Evolutionary conservation across 2,797 vertebrate species (phyloP).

Genomic region (Brachymystax lenok): DNA sequence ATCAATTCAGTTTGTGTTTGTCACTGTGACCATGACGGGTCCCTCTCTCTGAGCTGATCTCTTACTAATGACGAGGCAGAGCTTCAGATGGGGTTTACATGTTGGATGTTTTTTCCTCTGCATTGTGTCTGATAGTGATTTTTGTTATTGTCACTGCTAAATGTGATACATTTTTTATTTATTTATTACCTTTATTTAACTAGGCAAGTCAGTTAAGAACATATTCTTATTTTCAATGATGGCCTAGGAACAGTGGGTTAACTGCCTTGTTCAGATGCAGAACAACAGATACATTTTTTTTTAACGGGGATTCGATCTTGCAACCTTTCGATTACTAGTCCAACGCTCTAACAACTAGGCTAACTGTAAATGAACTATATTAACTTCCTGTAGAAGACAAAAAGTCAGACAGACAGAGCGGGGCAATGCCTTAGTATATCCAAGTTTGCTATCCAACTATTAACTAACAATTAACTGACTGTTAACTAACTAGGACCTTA

Average conservation of each 20-base stretch:
- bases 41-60: not conserved
- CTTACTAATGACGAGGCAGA: not conserved
- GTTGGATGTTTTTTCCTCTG: not conserved
- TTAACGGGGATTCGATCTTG: no score
- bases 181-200: no score
- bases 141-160: no score
- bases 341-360: not conserved
- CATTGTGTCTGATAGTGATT: no score
- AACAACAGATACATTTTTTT: no score
- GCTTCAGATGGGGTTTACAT: not conserved
- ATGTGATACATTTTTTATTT: no score
- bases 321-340: no score
- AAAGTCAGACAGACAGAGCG: constrained; percentile 71
- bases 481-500: not conserved
- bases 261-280: no score
- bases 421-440: constrained; percentile 57
- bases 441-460: not conserved
- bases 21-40: constrained; percentile 1
- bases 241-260: no score
- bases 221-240: no score
- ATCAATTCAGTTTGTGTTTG: constrained; percentile 16
- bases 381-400: constrained; percentile 69
- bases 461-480: not conserved
- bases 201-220: no score
- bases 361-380: not conserved